Evolutionary conservation across 35 echinoderm and acorn worm genomes (phyloP).

Genomic region (Amphiura filiformis): DNA sequence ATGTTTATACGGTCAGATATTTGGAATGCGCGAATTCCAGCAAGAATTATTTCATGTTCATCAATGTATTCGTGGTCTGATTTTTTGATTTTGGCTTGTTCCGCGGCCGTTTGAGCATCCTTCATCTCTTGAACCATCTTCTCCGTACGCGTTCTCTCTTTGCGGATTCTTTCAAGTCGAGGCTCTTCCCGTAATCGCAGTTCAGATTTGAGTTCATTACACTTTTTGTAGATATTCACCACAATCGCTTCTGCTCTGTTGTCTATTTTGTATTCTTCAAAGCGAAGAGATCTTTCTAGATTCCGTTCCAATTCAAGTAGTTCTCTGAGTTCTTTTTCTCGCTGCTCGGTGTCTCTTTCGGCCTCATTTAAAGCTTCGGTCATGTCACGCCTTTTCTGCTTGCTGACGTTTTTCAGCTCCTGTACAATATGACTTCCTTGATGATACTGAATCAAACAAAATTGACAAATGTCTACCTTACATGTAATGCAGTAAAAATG

Average conservation of each 20-base stretch:
- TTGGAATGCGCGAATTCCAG: not conserved
- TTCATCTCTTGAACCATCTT: not conserved
- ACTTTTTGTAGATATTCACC: not conserved
- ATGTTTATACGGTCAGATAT: not conserved
- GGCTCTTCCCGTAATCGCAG: not conserved
- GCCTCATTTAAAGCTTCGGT: not conserved
- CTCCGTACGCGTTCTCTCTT: not conserved
- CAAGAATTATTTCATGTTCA: not conserved
- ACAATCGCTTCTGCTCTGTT: not conserved
- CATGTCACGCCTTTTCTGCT: not conserved
- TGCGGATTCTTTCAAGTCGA: not conserved
- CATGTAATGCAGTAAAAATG: not conserved
- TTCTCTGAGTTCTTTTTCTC: not conserved
- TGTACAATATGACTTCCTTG: not conserved
- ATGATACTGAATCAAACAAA: not conserved
- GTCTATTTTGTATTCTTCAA: slow-evolving; percentile 5
- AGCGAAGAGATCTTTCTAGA: not conserved
- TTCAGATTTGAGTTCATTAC: not conserved
- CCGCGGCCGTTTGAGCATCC: not conserved
- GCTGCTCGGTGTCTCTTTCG: not conserved
- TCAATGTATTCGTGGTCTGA: not conserved
- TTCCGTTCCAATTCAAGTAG: not conserved
- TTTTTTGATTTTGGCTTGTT: not conserved
- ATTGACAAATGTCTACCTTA: not conserved
- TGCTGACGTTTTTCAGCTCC: not conserved